Base-by-base conservation (phyloP, 2,113 vertebrate genomes). In the Myanophis thanlyinensis region DNA sequence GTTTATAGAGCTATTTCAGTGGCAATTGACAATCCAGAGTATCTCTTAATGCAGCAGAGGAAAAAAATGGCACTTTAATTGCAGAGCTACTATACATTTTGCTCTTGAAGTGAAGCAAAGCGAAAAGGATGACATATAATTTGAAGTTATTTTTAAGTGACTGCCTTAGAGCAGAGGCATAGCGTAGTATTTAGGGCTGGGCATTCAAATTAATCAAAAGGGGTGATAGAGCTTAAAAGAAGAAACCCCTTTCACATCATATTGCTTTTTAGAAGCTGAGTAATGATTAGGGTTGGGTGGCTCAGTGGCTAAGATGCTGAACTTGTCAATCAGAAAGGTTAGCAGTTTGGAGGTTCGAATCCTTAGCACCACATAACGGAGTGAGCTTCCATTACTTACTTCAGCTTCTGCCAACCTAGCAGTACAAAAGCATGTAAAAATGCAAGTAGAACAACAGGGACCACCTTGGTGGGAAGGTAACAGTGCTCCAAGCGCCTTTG, bases 1-100 rank as follows among this genome's bases (percentile, higher is more conserved):
- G 94, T 97, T 97, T 97, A 97, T 95, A 96, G 95, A 97, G 96
- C 95, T 92, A 96, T 97, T 97, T 98, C 96, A 97, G 96, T 96
- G 94, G 95, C 95, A 97, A 96, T 94, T 96, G 96, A 96, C 97
- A 95, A 98, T 97, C 94, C 95, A 89, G 95, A 93, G 94, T 89
- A 92, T 96, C 93, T 92, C 96, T 97, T 97, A 97, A 95, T 95
- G 96, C 91, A 95, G 52, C 11, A 95, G 93, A 94, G 94, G 96
- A 4, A 96, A 94, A 97, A 88, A 97, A 97, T 97, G 95, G 59
- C 91, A 96, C 91, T 93, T 93, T 97, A 97, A 97, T 97, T 92
- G 95, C 95, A 94, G 94, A 94, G 90, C 94, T 97, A 90, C 86
- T 96, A 94, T 92, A 94, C 92, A 27, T 96, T 91, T 97, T 97